Evolutionary conservation across 2,888 invertebrate species (phyloP), one percentile per base, ranked within the genome.

Genomic region (Hemistola chrysoprasaria): DNA sequence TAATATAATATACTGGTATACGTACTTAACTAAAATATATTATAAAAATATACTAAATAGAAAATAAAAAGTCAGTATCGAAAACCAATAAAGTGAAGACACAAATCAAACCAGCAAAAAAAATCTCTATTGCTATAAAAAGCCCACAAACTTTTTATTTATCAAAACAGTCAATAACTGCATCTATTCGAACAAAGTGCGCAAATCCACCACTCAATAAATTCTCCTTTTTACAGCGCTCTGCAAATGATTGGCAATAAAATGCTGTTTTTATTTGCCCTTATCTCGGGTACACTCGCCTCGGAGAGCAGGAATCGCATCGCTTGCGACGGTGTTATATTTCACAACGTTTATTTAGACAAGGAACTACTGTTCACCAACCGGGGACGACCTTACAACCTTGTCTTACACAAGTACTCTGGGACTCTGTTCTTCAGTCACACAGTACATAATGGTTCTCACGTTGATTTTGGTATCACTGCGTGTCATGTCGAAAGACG

Each of bases 371-470:
- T 86, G 0, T 60, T 80, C 6, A 34, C 33, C 1, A 59, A 71
- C 6, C 53, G 76, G 0, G 78, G 77, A 0, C 65, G 71, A 42
- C 84, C 86, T 0, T 73, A 72, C 47, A 85, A 82, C 43, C 52
- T 86, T 21, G 63, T 84, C 7, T 50, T 78, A 41, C 86, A 85
- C 42, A 83, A 71, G 51, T 82, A 64, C 33, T 77, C 85, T 1
- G 74, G 73, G 0, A 62, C 63, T 0, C 49, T 86, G 0, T 84
- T 84, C 61, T 85, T 84, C 42, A 86, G 86, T 33, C 79, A 84
- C 23, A 84, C 81, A 0, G 59, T 78, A 2, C 56, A 71, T 3
- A 73, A 71, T 0, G 73, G 64, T 0, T 61, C 65, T 1, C 58
- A 66, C 6, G 59, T 75, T 0, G 84, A 86, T 30, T 86, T 85